Evolutionary conservation across 2,888 invertebrate species (phyloP).

Genomic region (Smittia aterrima): DNA sequence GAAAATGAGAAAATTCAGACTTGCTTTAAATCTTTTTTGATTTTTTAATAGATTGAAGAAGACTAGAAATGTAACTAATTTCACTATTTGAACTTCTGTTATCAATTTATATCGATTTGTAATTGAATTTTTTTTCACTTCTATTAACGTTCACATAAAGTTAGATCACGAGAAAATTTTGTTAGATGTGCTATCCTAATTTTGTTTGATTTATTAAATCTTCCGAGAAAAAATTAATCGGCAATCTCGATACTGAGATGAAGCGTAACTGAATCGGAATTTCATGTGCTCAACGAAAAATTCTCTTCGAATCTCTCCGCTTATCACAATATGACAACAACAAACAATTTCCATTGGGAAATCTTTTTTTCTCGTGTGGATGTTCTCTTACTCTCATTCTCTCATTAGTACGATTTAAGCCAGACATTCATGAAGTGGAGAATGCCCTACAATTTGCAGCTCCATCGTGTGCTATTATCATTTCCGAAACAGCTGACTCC

Average conservation of each 20-base stretch:
- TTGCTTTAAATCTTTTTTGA: too few species aligned
- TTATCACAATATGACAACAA: neutral
- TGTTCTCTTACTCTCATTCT: neutral
- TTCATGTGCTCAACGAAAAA: neutral
- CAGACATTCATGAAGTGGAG: neutral
- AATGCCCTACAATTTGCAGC: neutral
- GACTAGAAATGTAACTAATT: neutral
- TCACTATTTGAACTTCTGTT: neutral
- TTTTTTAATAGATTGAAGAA: too few species aligned
- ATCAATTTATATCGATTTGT: neutral
- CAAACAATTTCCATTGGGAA: neutral
- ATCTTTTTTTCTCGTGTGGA: neutral
- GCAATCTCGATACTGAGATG: neutral
- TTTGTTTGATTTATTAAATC: neutral
- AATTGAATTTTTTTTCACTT: too few species aligned
- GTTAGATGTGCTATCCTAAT: neutral
- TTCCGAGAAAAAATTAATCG: neutral
- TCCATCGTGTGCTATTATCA: slow-evolving; percentile 8
- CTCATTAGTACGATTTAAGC: neutral
- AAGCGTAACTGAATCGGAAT: neutral
- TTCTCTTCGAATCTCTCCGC: neutral
- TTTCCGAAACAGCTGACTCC: slow-evolving; percentile 18
- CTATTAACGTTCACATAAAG: too few species aligned
- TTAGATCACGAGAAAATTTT: too few species aligned
- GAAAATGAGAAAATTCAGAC: too few species aligned